Conservation (phyloP, 2,888 invertebrate species). For the Drosophila siamana region DNA sequence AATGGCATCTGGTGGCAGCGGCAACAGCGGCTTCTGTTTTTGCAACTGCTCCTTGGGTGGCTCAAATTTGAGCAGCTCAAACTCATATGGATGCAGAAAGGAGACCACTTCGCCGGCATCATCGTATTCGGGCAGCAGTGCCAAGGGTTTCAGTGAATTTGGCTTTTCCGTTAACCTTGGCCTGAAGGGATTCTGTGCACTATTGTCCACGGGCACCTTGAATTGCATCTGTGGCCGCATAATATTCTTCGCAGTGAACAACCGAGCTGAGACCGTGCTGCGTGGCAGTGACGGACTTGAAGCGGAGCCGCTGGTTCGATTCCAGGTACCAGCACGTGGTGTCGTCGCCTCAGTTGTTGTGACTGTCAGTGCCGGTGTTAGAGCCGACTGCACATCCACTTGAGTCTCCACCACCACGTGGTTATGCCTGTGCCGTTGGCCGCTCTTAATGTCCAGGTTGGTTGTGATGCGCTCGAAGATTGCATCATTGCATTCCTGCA, state of each 20-base stretch:
- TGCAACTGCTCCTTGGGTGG: constrained; percentile 87
- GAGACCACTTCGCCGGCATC: constrained; percentile 88
- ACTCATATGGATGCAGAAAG: constrained; percentile 95
- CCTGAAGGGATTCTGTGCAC: constrained; percentile 89
- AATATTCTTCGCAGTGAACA: constrained; percentile 90
- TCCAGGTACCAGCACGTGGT: constrained; percentile 87
- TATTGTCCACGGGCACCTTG: constrained; percentile 94
- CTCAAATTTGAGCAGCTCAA: constrained; percentile 91
- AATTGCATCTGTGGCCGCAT: constrained; percentile 94
- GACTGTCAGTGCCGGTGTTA: background rate
- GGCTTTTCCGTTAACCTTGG: constrained; percentile 95
- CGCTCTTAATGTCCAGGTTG: constrained; percentile 89
- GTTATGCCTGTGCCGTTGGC: constrained; percentile 86
- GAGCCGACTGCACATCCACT: constrained; percentile 52
- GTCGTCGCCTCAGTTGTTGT: constrained; percentile 31
- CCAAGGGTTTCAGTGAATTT: constrained; percentile 93
- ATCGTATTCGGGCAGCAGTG: constrained; percentile 89
- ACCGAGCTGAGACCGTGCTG: constrained; percentile 74
- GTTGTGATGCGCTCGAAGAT: constrained; percentile 93
- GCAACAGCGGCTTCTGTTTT: constrained; percentile 83
- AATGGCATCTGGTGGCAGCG: constrained; percentile 88
- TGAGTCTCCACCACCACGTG: constrained; percentile 86
- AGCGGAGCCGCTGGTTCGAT: constrained; percentile 73
- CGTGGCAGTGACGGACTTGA: constrained; percentile 31
- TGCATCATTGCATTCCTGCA: constrained; percentile 93